A percentile compares a stretch with the other conserved stretches of the same genome.
Conservation (phyloP, 2,888 invertebrate genomes). For the Apamea epomidion region DNA sequence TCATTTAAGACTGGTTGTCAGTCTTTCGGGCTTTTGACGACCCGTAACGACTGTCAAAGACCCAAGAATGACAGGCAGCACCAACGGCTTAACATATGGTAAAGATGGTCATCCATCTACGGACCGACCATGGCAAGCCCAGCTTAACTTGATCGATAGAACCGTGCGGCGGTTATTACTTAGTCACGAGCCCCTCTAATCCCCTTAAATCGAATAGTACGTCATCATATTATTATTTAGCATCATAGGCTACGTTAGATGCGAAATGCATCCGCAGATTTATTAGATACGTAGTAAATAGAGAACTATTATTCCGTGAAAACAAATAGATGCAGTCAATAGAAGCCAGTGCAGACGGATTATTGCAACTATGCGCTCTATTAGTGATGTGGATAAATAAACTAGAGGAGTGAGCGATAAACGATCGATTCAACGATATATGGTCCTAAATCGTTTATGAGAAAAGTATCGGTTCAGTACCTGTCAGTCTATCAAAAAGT, state of each 20-base stretch:
- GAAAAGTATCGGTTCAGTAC: not conserved
- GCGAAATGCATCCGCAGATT: conserved; percentile 3
- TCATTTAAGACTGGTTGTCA: no score
- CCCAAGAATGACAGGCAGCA: no score
- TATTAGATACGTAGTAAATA: conserved; percentile 20
- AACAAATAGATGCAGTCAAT: conserved; percentile 36
- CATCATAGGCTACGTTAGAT: not conserved
- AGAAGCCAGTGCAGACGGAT: conserved; percentile 19
- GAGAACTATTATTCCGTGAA: conserved; percentile 23
- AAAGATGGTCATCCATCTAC: no score
- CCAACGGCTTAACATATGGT: no score
- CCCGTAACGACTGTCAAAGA: no score
- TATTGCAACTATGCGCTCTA: conserved; percentile 31
- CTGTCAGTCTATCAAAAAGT: not conserved
- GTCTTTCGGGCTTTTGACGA: no score
- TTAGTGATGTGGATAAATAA: conserved; percentile 30
- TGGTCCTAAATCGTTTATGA: no score
- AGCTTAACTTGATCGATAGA: no score
- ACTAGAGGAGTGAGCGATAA: not conserved
- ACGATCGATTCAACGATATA: not conserved
- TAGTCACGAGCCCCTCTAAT: no score
- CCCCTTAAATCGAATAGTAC: not conserved
- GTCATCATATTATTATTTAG: not conserved
- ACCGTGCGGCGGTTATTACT: no score
- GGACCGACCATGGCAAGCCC: no score